These are phyloP conservation scores for Lates japonicus DNA, from an alignment of 2,797 vertebrate species.

Conservation along the genomic window DNA sequence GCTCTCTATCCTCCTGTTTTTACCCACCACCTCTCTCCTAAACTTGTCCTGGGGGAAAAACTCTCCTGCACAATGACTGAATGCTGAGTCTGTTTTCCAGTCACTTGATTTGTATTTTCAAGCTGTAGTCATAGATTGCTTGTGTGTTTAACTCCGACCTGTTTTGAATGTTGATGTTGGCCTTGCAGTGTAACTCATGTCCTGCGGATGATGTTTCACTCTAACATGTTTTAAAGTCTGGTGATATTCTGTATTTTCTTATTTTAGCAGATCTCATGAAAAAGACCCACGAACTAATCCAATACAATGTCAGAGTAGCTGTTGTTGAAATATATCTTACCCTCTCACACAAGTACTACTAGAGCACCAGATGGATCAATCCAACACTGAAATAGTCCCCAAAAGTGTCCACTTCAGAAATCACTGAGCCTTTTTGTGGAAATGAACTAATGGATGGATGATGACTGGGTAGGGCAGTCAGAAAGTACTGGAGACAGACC, in stretches of 20 bases:
- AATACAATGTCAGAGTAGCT: too few species aligned
- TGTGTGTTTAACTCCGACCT: neutral
- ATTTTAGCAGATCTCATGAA: too few species aligned
- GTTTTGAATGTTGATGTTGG: neutral
- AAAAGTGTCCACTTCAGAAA: too few species aligned
- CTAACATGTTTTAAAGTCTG: neutral
- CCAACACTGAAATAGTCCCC: too few species aligned
- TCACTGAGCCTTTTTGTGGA: too few species aligned
- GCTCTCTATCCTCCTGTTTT: slow-evolving; percentile 35
- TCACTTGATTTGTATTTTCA: neutral
- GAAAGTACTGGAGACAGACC: too few species aligned
- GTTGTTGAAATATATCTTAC: too few species aligned
- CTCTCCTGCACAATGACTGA: slow-evolving; percentile 18
- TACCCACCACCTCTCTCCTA: slow-evolving; percentile 27
- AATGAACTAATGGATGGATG: too few species aligned
- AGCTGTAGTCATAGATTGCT: neutral
- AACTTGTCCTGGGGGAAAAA: neutral
- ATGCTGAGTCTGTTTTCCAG: slow-evolving; percentile 19
- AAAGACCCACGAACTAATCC: too few species aligned
- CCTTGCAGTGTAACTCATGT: neutral
- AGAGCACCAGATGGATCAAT: too few species aligned
- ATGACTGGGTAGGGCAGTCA: too few species aligned
- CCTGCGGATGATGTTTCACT: too few species aligned
- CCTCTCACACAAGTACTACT: neutral
- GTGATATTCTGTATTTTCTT: neutral